Evolutionary conservation across 2,888 invertebrate species (phyloP), one percentile per base, ranked within the genome.

Genomic region (Arrhopalites spinosus): DNA sequence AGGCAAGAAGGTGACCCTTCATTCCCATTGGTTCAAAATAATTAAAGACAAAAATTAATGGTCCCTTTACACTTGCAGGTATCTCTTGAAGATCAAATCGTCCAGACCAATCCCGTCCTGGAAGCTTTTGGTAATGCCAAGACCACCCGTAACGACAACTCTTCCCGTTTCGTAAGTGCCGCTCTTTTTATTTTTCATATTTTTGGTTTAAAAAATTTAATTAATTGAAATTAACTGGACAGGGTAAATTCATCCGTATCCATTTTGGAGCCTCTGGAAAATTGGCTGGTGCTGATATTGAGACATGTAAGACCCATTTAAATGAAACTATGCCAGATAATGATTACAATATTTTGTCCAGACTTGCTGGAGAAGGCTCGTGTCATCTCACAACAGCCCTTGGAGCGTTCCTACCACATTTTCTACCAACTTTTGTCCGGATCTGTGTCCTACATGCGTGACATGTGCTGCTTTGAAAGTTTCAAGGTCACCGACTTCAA

Each of bases 191-290:
- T 29, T 47, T 59, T 36, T 13, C n/a, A 36, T 66, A 64, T 17
- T 30, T 47, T 7, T 43, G 2, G 27, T 45, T 13, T 25, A 25
- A 67, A n/a, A n/a, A n/a, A 11, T 66, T 69, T 67, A 25, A 43
- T 30, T 29, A 27, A 50, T 47, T 50, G 11, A 47, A 56, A 20
- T 47, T 27, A 29, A 50, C 43, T 67, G 47, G 50, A 74, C 86
- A 95, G 95, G 97, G 97, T 93, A 99, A 99, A 93, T 99, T 99
- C 93, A 99, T 99, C 91, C 96, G 99, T 91, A 99, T 99, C 87
- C 99, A 99, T 89, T 99, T 99, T 89, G 98, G 98, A 83, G 94
- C 96, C 83, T 92, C 93, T 88, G 99, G 98, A 88, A 99, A 99
- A 92, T 90, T 99, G 89, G 98, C 99, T 87, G 99, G 99, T 91